Percentiles rank a stretch among this genome's conserved stretches.
Evolutionary conservation across 2,888 invertebrate species (phyloP).

Genomic region (Rhogogaster chlorosoma): DNA sequence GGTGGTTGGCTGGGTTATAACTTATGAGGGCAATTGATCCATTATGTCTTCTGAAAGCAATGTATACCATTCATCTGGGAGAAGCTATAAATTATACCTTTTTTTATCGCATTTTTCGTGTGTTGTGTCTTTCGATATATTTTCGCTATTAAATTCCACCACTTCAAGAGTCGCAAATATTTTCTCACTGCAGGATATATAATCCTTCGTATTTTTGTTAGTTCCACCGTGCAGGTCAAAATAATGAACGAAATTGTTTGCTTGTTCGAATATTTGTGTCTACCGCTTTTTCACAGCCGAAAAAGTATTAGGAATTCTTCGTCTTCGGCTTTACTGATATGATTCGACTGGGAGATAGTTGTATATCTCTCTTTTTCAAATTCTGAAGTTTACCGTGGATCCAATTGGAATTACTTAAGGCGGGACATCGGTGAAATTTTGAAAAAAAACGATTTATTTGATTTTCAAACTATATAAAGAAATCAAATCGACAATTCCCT

Average conservation of each 20-base stretch:
- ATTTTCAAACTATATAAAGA: too few species aligned
- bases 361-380: neutral
- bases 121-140: neutral
- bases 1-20: neutral
- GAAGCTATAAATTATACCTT: neutral
- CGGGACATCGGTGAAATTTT: too few species aligned
- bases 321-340: neutral
- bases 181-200: neutral
- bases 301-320: neutral
- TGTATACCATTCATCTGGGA: neutral
- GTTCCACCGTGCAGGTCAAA: neutral
- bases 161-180: neutral
- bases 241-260: neutral
- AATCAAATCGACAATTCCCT: too few species aligned
- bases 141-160: neutral
- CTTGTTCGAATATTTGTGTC: neutral
- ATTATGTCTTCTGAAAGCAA: neutral
- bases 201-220: neutral
- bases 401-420: neutral
- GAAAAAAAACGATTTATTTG: too few species aligned
- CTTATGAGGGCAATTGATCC: constrained; percentile 17
- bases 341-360: neutral
- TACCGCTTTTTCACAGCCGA: neutral
- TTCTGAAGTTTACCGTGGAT: neutral
- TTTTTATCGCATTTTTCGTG: neutral